Percentiles rank a stretch among this genome's conserved stretches.
Evolutionary conservation across 2,797 vertebrate genomes (phyloP).

Genomic region (Myripristis murdjan): DNA sequence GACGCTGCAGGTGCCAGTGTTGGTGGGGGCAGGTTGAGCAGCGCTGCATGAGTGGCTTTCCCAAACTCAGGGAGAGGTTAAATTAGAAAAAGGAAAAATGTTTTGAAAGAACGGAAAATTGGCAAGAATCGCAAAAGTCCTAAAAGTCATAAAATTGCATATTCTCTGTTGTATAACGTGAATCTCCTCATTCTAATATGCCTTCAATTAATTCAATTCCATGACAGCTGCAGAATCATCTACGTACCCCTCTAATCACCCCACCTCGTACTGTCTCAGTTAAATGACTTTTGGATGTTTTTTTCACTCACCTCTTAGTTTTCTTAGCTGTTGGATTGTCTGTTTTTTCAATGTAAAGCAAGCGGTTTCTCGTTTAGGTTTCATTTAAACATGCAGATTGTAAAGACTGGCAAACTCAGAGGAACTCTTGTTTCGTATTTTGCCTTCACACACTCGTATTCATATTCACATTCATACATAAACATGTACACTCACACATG

Average conservation of each 20-base stretch:
- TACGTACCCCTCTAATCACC: not conserved
- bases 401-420: not conserved
- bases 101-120: not conserved
- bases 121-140: not conserved
- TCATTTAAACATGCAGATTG: not conserved
- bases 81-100: not conserved
- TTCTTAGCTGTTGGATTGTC: too few relatives aligned
- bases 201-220: not conserved
- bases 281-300: too few relatives aligned
- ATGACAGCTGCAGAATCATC: not conserved
- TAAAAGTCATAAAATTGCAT: not conserved
- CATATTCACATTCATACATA: too few relatives aligned
- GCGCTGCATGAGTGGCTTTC: slow-evolving; percentile 28
- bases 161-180: too few relatives aligned
- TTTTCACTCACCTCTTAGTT: too few relatives aligned
- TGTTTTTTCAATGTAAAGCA: not conserved
- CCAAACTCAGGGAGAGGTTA: slow-evolving; percentile 1
- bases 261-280: too few relatives aligned
- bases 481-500: too few relatives aligned
- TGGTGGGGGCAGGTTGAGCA: slow-evolving; percentile 25
- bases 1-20: not conserved
- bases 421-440: too few relatives aligned
- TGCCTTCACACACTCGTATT: too few relatives aligned
- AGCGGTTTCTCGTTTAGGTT: not conserved
- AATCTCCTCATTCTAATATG: too few relatives aligned